Base-by-base conservation (phyloP, 2,888 invertebrate species). In the Laothoe populi region DNA sequence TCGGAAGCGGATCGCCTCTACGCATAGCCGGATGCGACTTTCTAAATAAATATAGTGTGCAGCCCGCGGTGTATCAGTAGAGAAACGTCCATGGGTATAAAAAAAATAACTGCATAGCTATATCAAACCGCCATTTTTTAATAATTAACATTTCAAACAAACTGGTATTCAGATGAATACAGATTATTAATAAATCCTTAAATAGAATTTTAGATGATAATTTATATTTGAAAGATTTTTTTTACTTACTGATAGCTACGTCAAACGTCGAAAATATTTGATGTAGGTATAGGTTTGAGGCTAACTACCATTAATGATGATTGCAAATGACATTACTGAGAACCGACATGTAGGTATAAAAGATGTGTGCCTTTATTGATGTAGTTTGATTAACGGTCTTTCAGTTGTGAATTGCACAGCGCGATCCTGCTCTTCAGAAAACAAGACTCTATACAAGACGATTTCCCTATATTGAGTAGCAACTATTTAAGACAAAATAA, bases 1-100 rank as follows among this genome's bases (percentile, higher is more conserved):
- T 78, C 88, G 90, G 90, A 88, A 90, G 84, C 84, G 83, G 80
- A 78, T 79, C 84, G 83, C 81, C 86, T 83, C 72, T 76, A 68
- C 68, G 73, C 77, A 73, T 70, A 89, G 81, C 89, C 92, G 92
- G 92, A 92, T 91, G 82, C 86, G 71, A 90, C 92, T 92, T 92
- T 92, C 92, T 92, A 92, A 92, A 91, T 74, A 90, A 90, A 88
- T 86, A 85, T 84, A 82, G 83, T 82, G 81, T 80, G 84, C 79
- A 71, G 74, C 67, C 72, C 72, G 67, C 66, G 64, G 70, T 49
- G 59, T 63, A 66, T 65, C 72, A 38, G 46, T 53, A 53, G 40
- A 49, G 48, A 49, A 49, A 49, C 26, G 26, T 42, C 7, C 40
- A 26, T 42, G 13, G 13, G 19, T 21, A 24, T 40, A 40, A 35